Evolutionary conservation across 2,113 vertebrate species (phyloP).

Genomic region (Lophius piscatorius): DNA sequence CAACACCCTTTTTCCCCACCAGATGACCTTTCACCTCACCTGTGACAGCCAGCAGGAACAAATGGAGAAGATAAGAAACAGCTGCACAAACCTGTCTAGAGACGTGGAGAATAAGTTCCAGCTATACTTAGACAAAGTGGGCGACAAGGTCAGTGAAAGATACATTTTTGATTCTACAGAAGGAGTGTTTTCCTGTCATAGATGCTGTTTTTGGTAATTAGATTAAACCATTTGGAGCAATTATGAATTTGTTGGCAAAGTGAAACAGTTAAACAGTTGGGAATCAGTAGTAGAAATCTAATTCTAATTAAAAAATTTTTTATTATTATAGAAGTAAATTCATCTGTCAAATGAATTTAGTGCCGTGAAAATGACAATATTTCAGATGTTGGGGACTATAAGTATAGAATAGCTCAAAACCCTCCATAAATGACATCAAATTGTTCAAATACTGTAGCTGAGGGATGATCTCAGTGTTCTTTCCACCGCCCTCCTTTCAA

Average conservation of each 20-base stretch:
- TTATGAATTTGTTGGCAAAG: neutral
- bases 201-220: no score
- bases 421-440: no score
- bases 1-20: conserved; percentile 72
- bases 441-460: neutral
- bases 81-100: conserved; percentile 73
- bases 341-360: no score
- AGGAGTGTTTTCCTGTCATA: neutral
- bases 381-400: no score
- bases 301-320: no score
- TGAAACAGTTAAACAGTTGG: no score
- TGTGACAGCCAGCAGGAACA: conserved; percentile 74
- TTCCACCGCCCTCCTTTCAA: neutral
- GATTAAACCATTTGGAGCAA: neutral
- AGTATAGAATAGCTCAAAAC: no score
- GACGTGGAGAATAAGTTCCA: conserved; percentile 78
- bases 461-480: neutral
- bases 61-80: conserved; percentile 64
- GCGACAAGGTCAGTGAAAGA: conserved; percentile 64
- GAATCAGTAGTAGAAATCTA: no score
- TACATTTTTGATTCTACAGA: neutral
- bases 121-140: conserved; percentile 66
- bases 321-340: no score
- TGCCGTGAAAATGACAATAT: no score
- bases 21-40: conserved; percentile 79